Evolutionary conservation across 2,888 invertebrate genomes (phyloP).

Genomic region (Strigamia transsilvanica): DNA sequence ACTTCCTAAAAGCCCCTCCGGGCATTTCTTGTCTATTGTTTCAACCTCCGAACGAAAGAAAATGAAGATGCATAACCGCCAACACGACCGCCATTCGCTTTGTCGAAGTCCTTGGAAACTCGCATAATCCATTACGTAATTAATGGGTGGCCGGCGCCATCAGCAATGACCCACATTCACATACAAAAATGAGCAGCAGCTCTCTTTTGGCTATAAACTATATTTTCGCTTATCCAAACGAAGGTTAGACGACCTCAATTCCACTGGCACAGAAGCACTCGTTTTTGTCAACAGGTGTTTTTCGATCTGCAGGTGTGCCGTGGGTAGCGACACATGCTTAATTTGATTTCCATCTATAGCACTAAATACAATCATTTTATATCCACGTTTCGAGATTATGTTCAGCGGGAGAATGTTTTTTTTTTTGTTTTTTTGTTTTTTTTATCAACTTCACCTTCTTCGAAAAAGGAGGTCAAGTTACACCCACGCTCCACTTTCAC

Average conservation of each 20-base stretch:
- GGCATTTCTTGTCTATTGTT: background rate
- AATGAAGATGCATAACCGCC: slow-evolving; percentile 15
- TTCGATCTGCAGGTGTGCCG: background rate
- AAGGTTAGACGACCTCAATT: slow-evolving; percentile 38
- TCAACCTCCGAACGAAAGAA: background rate
- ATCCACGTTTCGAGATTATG: background rate
- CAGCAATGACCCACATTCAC: slow-evolving; percentile 32
- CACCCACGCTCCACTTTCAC: slow-evolving; percentile 35
- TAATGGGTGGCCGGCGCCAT: slow-evolving; percentile 34
- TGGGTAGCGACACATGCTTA: background rate
- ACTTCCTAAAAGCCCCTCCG: background rate
- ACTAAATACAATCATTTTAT: slow-evolving; percentile 17
- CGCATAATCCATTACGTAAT: slow-evolving; percentile 35
- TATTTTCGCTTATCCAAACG: slow-evolving; percentile 1
- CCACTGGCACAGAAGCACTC: slow-evolving; percentile 34
- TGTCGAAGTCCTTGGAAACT: slow-evolving; percentile 28
- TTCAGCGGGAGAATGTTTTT: background rate
- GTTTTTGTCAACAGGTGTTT: slow-evolving; percentile 21
- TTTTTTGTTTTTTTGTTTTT: background rate
- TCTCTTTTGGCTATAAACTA: slow-evolving; percentile 31
- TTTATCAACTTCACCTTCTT: slow-evolving; percentile 18
- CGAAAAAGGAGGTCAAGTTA: slow-evolving; percentile 23
- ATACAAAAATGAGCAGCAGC: slow-evolving; percentile 7
- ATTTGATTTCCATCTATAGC: slow-evolving; percentile 26
- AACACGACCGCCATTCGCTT: background rate